Percentiles rank a stretch among this genome's conserved stretches.
Evolutionary conservation across 1,140 invertebrate species (phyloP).

Genomic region (Heliconius hewitsoni): DNA sequence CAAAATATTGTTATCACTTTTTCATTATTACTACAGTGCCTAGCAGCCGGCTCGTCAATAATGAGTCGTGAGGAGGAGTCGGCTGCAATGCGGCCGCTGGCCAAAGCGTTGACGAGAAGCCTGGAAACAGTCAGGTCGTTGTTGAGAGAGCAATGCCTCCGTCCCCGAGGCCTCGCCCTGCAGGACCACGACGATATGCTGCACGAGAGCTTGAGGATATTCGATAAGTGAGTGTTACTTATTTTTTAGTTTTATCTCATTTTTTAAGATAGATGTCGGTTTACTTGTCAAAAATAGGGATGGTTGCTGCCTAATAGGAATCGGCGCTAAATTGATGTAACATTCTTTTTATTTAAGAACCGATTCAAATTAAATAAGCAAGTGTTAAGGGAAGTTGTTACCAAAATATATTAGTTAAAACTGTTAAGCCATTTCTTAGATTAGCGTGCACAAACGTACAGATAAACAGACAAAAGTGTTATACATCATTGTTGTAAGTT

Average conservation of each 20-base stretch:
- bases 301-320: too few relatives aligned
- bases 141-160: conserved; percentile 90
- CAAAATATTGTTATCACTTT: neutral
- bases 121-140: conserved; percentile 95
- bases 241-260: neutral
- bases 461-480: too few relatives aligned
- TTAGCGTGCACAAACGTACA: too few relatives aligned
- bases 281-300: too few relatives aligned
- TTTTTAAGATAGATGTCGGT: too few relatives aligned
- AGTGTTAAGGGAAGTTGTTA: too few relatives aligned
- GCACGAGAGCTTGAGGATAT: conserved; percentile 94
- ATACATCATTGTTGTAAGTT: too few relatives aligned
- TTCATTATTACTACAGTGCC: conserved; percentile 82
- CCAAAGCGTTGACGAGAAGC: conserved; percentile 96
- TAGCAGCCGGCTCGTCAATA: conserved; percentile 96
- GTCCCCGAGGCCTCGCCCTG: conserved; percentile 77
- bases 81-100: conserved; percentile 97
- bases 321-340: too few relatives aligned
- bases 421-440: too few relatives aligned
- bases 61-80: conserved; percentile 97
- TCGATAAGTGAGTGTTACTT: conserved; percentile 85
- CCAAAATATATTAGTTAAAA: too few relatives aligned
- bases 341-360: too few relatives aligned
- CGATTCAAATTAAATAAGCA: too few relatives aligned
- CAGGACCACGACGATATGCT: conserved; percentile 86